Percentiles rank a stretch among this genome's conserved stretches.
phyloP scores from a whole-genome alignment of 2,888 invertebrate species.

The Synanthedon tipuliformis region DNA sequence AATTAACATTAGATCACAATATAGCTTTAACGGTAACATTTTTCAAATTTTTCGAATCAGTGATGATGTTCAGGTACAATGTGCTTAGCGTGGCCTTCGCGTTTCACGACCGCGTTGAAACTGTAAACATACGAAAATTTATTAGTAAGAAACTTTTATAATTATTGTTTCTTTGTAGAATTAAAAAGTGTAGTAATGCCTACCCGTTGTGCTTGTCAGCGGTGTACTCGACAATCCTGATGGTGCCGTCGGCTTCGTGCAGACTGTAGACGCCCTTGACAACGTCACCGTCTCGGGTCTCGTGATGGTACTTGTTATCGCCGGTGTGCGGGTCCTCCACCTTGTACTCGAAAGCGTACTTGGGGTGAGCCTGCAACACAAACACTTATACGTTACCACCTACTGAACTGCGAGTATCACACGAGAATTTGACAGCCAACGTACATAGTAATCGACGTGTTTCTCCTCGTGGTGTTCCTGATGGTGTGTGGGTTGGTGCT shows the following conservation, averaged over 20 bases:
- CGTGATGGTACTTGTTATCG: constrained; percentile 40
- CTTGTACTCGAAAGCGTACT: constrained; percentile 38
- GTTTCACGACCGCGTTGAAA: constrained; percentile 18
- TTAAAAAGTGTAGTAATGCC: neutral
- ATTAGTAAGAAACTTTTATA: neutral
- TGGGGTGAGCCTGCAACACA: constrained; percentile 15
- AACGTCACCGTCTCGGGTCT: constrained; percentile 36
- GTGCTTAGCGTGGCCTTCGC: constrained; percentile 16
- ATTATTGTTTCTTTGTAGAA: neutral
- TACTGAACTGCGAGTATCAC: neutral
- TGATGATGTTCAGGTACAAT: constrained; percentile 13
- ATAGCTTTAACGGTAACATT: too few relatives aligned
- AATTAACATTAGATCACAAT: too few relatives aligned
- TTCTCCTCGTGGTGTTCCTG: constrained; percentile 11
- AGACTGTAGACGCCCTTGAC: constrained; percentile 35
- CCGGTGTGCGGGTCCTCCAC: constrained; percentile 49
- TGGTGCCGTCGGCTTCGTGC: constrained; percentile 13
- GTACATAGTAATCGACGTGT: constrained; percentile 6
- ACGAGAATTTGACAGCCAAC: neutral
- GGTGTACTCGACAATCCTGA: constrained; percentile 13
- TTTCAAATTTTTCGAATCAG: neutral
- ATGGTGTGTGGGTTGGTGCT: constrained; percentile 10
- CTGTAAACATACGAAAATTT: constrained; percentile 8
- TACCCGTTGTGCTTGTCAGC: constrained; percentile 15
- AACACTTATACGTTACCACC: neutral